Evolutionary conservation across 2,797 vertebrate species (phyloP), one percentile per base, ranked within the genome.

Genomic region (Tarsius wallacei): DNA sequence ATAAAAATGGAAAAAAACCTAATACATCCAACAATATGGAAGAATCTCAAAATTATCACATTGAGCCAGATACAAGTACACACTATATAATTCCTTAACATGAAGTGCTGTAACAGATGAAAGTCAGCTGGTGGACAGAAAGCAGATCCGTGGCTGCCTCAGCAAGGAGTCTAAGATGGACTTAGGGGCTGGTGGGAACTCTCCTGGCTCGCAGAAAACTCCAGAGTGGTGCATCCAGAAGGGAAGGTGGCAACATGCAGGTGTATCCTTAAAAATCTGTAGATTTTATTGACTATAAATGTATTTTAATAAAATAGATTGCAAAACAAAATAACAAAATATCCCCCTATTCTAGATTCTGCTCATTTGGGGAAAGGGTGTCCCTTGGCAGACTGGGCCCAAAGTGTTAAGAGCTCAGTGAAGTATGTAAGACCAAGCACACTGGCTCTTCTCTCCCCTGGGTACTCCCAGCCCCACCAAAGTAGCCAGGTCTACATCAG

Each of bases 61-160:
- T 2, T 6, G 31, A 59, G 17, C 19, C 2, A 21, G 57, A 68
- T 55, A 24, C 53, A 2, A 6, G 24, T 0, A 1, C 13, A 7
- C 9, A 4, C 22, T 7, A 7, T n/a, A 3, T 31, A 13, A n/a
- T 5, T 15, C n/a, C 28, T 61, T 53, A 5, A 3, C 8, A 1
- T 0, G 71, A 59, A 63, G 28, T 1, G 33, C 24, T 28, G 2
- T 1, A 1, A 0, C 21, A 2, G 51, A 19, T 2, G 21, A 19
- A 13, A 2, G 53, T 10, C 70, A 31, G 7, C 13, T 7, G 9
- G 26, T 3, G 5, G 31, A 28, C 28, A 47, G 31, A 24, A 22
- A 6, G 6, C 31, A 0, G 13, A 19, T 14, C 1, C 12, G 57
- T 6, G 2, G 28, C 4, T 1, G 2, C 57, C 51, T 15, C 19